These are phyloP conservation scores for Trichopoda pennipes DNA, from an alignment of 2,888 invertebrate genomes.

Conservation along the genomic window DNA sequence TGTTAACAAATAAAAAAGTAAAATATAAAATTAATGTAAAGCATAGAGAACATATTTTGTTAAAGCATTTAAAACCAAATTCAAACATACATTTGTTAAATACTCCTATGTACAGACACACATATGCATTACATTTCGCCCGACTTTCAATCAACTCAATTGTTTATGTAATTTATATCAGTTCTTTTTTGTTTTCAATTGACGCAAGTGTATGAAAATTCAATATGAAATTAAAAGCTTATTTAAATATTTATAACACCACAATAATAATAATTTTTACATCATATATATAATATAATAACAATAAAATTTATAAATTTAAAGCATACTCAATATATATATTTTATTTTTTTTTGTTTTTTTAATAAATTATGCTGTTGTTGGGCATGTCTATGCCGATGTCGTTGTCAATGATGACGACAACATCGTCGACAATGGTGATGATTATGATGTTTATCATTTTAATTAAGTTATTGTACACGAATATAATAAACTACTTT, in stretches of 20 bases:
- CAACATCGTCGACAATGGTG: constrained; percentile 20
- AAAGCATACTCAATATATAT: constrained; percentile 31
- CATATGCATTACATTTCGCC: neutral
- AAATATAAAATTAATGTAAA: constrained; percentile 40
- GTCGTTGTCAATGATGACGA: constrained; percentile 32
- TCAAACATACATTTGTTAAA: neutral
- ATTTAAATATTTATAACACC: constrained; percentile 38
- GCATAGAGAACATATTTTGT: constrained; percentile 22
- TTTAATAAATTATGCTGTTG: constrained; percentile 47
- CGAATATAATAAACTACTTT: constrained; percentile 65
- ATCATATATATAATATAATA: neutral
- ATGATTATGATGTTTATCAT: constrained; percentile 63
- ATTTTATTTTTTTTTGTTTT: neutral
- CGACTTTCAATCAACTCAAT: constrained; percentile 48
- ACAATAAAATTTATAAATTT: constrained; percentile 9
- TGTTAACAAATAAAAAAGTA: constrained; percentile 36
- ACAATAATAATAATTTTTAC: constrained; percentile 11
- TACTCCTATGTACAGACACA: neutral
- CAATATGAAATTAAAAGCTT: neutral
- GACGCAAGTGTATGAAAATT: neutral
- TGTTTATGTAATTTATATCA: constrained; percentile 44
- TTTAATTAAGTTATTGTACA: constrained; percentile 68
- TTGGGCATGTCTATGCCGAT: constrained; percentile 38
- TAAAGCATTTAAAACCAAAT: constrained; percentile 2
- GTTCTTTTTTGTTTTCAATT: constrained; percentile 4